phyloP scores from a whole-genome alignment of 2,888 invertebrate species.

The Drosophila barbarae region DNA sequence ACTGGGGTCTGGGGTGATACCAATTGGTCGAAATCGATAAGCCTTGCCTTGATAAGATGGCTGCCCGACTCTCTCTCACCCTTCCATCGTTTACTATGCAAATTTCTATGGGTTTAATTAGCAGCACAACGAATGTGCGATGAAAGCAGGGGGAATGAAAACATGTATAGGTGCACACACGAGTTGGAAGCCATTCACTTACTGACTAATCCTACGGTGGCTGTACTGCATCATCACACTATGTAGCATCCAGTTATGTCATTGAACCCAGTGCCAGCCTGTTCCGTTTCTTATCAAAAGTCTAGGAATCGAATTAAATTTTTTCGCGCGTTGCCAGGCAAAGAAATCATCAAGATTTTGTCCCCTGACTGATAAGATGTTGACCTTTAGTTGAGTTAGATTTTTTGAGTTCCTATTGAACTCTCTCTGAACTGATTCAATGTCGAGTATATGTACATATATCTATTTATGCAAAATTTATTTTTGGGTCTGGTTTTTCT shows the following conservation, averaged over 20 bases:
- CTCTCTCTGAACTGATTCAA: constrained; percentile 37
- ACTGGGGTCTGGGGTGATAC: constrained; percentile 3
- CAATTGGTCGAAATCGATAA: constrained; percentile 52
- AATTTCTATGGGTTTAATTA: constrained; percentile 63
- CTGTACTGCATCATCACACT: background rate
- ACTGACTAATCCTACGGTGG: constrained; percentile 23
- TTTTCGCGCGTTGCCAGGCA: constrained; percentile 50
- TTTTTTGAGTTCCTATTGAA: constrained; percentile 32
- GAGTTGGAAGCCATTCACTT: background rate
- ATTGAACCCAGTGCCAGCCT: constrained; percentile 45
- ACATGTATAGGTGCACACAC: background rate
- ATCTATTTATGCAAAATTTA: constrained; percentile 40
- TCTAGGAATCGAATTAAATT: constrained; percentile 34
- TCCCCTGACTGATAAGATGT: constrained; percentile 33
- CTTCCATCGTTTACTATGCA: constrained; percentile 16
- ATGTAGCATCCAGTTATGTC: constrained; percentile 43
- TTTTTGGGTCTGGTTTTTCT: constrained; percentile 24
- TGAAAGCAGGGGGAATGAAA: constrained; percentile 7
- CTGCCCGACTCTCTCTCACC: background rate
- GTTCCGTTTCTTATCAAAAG: constrained; percentile 39
- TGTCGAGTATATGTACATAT: constrained; percentile 37
- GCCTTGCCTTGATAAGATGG: constrained; percentile 52
- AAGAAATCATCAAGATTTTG: constrained; percentile 8
- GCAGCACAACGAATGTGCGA: constrained; percentile 18
- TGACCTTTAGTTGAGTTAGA: constrained; percentile 16